These are phyloP conservation scores for Yponomeuta malinellus DNA, from an alignment of 2,888 invertebrate species.

Conservation along the genomic window DNA sequence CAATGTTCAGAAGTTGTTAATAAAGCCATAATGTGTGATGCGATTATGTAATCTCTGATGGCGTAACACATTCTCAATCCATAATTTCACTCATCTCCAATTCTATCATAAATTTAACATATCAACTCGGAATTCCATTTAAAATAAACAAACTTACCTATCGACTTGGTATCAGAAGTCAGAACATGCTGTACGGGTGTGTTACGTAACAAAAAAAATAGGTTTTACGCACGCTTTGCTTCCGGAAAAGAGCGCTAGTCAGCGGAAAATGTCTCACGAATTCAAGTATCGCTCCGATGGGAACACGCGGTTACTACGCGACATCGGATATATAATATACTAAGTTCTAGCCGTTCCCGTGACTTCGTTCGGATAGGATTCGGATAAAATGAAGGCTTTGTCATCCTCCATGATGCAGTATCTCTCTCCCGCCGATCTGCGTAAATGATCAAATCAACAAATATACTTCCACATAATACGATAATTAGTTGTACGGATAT, in stretches of 20 bases:
- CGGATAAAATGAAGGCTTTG: too few relatives aligned
- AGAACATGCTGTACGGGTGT: neutral
- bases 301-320: neutral
- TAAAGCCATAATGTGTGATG: neutral
- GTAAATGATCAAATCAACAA: too few relatives aligned
- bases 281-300: conserved; percentile 22
- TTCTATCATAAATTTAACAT: neutral
- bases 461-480: too few relatives aligned
- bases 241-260: conserved; percentile 34
- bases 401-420: too few relatives aligned
- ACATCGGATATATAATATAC: neutral
- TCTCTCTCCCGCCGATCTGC: too few relatives aligned
- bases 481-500: too few relatives aligned
- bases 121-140: neutral
- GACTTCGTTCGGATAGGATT: too few relatives aligned
- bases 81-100: neutral
- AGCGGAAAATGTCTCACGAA: conserved; percentile 44
- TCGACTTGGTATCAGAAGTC: neutral
- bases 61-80: neutral
- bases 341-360: too few relatives aligned
- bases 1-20: neutral
- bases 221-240: conserved; percentile 17
- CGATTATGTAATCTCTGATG: neutral
- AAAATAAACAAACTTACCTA: neutral
- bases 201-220: neutral